A percentile compares a stretch with the other conserved stretches of the same genome.
Conservation (phyloP, 2,888 invertebrate genomes). For the Sialis lutaria region DNA sequence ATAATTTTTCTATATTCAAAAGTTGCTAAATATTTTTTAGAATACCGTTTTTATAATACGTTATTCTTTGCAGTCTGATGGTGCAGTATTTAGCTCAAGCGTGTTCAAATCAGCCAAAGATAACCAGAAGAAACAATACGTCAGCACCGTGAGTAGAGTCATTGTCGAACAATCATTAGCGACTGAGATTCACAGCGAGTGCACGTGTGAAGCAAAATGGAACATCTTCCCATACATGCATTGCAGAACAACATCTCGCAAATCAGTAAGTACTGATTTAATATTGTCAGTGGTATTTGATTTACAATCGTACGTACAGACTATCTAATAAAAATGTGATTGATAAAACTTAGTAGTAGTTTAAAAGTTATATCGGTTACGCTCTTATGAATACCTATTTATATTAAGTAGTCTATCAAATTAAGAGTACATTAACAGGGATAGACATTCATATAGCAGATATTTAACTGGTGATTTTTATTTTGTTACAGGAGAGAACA, state of each 20-base stretch:
- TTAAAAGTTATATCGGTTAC: too few species aligned
- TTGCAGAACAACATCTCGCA: neutral
- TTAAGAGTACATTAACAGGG: too few species aligned
- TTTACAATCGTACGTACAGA: neutral
- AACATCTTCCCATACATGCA: neutral
- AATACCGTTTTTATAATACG: constrained; percentile 14
- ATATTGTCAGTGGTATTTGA: neutral
- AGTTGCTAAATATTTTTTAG: too few species aligned
- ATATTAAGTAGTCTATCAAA: too few species aligned
- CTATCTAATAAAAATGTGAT: too few species aligned
- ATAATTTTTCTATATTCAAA: too few species aligned
- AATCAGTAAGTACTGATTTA: neutral
- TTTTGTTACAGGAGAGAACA: too few species aligned
- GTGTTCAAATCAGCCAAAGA: constrained; percentile 37
- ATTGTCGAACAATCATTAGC: constrained; percentile 26
- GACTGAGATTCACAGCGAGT: constrained; percentile 26
- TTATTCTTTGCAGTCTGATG: constrained; percentile 32
- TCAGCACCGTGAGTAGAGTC: constrained; percentile 31
- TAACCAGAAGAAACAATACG: constrained; percentile 40
- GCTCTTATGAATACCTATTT: too few species aligned
- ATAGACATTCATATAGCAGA: too few species aligned
- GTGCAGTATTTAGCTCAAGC: constrained; percentile 44
- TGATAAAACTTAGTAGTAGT: too few species aligned
- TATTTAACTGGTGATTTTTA: too few species aligned
- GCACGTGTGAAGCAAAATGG: constrained; percentile 13